Evolutionary conservation across 2,888 invertebrate genomes (phyloP).

Genomic region (Drosophila borealis): DNA sequence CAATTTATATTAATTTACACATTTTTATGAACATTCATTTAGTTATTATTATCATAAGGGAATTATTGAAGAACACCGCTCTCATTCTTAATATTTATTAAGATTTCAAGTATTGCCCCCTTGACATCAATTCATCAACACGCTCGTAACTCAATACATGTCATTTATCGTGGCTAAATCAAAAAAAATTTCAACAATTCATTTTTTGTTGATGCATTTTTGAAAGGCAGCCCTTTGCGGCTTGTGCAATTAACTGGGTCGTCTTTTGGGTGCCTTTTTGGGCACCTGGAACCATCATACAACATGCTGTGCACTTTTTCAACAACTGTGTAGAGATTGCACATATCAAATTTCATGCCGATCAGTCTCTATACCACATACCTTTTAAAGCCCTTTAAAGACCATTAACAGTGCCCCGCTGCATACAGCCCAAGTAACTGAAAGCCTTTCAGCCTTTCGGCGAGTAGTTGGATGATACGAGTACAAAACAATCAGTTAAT

Average conservation of each 20-base stretch:
- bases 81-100: constrained; percentile 10
- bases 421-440: constrained; percentile 59
- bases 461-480: constrained; percentile 52
- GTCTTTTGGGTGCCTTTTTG: constrained; percentile 19
- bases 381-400: constrained; percentile 74
- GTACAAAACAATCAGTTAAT: constrained; percentile 39
- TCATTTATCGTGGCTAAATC: constrained; percentile 53
- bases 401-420: constrained; percentile 58
- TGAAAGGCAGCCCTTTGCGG: constrained; percentile 58
- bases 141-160: constrained; percentile 49
- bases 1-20: too few relatives aligned
- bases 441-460: constrained; percentile 38
- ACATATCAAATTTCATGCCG: constrained; percentile 66
- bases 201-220: constrained; percentile 29
- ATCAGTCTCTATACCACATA: constrained; percentile 58
- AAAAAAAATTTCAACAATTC: constrained; percentile 31
- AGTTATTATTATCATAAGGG: too few relatives aligned
- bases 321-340: constrained; percentile 54
- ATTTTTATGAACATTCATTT: too few relatives aligned
- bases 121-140: constrained; percentile 34
- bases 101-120: constrained; percentile 4
- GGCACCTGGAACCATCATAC: constrained; percentile 8
- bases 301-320: constrained; percentile 74
- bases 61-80: background rate
- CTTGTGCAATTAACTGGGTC: constrained; percentile 68